Conservation (phyloP, 2,888 invertebrate genomes). For the Calameuta pallipes region DNA sequence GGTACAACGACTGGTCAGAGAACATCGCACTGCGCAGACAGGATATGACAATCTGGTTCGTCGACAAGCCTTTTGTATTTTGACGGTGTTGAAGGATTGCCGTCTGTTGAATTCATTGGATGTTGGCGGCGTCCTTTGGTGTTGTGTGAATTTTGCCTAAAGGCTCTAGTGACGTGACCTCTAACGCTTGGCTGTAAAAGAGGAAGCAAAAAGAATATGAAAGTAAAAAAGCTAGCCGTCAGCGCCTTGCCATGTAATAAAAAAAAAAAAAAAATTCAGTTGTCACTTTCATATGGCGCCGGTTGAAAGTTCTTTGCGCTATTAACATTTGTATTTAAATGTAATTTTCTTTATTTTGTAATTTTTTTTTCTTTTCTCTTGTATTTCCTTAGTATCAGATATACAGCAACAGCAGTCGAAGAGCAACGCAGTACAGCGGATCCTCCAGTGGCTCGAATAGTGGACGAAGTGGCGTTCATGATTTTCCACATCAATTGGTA, state of each 20-base stretch:
- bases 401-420: constrained; percentile 75
- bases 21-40: constrained; percentile 75
- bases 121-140: neutral
- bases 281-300: neutral
- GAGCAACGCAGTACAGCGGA: constrained; percentile 71
- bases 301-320: neutral
- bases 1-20: constrained; percentile 77
- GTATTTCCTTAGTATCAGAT: constrained; percentile 77
- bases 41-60: constrained; percentile 80
- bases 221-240: neutral
- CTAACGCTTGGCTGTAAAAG: neutral
- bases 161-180: neutral
- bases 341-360: constrained; percentile 1
- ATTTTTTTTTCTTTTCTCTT: constrained; percentile 17
- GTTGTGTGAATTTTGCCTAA: neutral
- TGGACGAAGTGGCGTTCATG: constrained; percentile 68
- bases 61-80: constrained; percentile 18
- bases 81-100: neutral
- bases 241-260: neutral
- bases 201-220: neutral
- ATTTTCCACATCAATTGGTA: constrained; percentile 91
- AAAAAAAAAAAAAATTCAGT: neutral
- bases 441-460: constrained; percentile 69
- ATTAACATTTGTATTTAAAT: neutral
- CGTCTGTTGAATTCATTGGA: neutral